Evolutionary conservation across 1,140 invertebrate species (phyloP).

Genomic region (Drosophila nebulosa): DNA sequence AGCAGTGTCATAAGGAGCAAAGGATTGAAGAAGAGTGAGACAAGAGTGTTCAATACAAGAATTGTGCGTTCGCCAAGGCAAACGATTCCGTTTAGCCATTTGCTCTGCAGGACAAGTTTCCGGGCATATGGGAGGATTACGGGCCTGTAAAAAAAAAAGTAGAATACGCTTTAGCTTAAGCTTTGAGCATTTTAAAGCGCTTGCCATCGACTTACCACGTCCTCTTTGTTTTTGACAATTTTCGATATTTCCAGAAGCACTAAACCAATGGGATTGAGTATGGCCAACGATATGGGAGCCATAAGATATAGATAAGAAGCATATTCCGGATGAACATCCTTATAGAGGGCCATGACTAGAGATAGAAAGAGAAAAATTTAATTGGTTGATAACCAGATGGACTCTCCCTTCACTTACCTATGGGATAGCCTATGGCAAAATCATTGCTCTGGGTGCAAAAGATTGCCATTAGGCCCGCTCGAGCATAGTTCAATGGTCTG

Average conservation of each 20-base stretch:
- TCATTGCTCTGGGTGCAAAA: slow-evolving; percentile 99
- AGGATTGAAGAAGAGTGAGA: slow-evolving; percentile 92
- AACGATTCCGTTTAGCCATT: slow-evolving; percentile 56
- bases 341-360: slow-evolving; percentile 88
- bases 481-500: slow-evolving; percentile 89
- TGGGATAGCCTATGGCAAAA: slow-evolving; percentile 98
- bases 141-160: slow-evolving; percentile 13
- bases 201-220: slow-evolving; percentile 30
- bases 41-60: slow-evolving; percentile 81
- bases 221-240: slow-evolving; percentile 80
- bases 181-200: background rate
- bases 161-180: too few species aligned
- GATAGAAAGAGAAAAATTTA: background rate
- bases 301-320: slow-evolving; percentile 95
- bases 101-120: slow-evolving; percentile 75
- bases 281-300: slow-evolving; percentile 95
- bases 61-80: slow-evolving; percentile 77
- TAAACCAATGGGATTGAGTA: slow-evolving; percentile 96
- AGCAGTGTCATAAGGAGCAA: slow-evolving; percentile 96
- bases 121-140: slow-evolving; percentile 65
- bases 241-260: slow-evolving; percentile 93
- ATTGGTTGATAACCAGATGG: too few species aligned
- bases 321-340: slow-evolving; percentile 92
- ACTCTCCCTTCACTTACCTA: slow-evolving; percentile 85
- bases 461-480: slow-evolving; percentile 95